phyloP scores from a whole-genome alignment of 2,888 invertebrate species.

The Nomada ruficornis region DNA sequence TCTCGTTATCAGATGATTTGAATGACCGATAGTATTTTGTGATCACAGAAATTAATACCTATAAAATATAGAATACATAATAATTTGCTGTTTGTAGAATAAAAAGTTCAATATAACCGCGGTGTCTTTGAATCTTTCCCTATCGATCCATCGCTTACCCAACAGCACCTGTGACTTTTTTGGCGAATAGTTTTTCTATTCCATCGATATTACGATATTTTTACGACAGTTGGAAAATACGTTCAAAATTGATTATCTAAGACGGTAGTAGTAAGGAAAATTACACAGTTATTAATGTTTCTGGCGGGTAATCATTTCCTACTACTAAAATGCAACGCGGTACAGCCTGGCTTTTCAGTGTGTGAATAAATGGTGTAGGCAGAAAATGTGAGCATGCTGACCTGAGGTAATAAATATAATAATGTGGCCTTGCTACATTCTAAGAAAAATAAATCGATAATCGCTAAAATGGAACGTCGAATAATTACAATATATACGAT shows the following conservation, averaged over 20 bases:
- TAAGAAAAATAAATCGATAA: conserved; percentile 43
- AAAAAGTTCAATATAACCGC: conserved; percentile 34
- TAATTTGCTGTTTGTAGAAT: neutral
- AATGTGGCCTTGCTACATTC: conserved; percentile 29
- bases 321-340: neutral
- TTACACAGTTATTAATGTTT: neutral
- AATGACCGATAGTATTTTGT: no score
- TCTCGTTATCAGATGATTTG: no score
- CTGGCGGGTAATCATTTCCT: neutral
- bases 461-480: conserved; percentile 22
- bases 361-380: neutral
- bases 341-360: neutral
- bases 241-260: neutral
- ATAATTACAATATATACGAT: conserved; percentile 15
- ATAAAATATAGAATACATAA: conserved; percentile 5
- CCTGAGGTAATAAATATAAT: conserved; percentile 22
- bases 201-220: neutral
- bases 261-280: neutral
- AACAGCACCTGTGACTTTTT: conserved; percentile 36
- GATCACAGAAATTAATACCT: neutral
- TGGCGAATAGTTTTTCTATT: neutral
- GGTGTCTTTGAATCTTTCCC: conserved; percentile 45
- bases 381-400: conserved; percentile 11
- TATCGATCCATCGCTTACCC: conserved; percentile 54
- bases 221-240: neutral